Evolutionary conservation across 2,888 invertebrate species (phyloP), one percentile per base, ranked within the genome.

Genomic region (Xestobium rufovillosum): DNA sequence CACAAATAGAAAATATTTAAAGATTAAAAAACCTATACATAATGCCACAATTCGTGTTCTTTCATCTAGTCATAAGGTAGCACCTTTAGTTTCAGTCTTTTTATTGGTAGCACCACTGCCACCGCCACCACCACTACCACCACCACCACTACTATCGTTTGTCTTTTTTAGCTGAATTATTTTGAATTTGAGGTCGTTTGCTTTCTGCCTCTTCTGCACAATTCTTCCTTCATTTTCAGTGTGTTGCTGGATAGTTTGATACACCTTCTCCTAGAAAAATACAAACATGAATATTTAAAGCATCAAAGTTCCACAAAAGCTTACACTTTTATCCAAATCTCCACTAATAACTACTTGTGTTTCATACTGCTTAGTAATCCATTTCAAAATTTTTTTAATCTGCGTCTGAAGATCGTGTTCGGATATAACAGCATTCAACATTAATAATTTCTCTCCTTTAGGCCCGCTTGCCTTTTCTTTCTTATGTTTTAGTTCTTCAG

Each of bases 371-470:
- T 81, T 83, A n/a, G 65, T 63, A 4, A 82, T 51, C 68, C 82
- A 75, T 62, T 81, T 83, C 1, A 63, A 43, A 48, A 82, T 75
- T 56, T 79, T 80, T 41, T 75, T 79, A 0, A 78, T 60, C 41
- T 75, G 69, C 4, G 75, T 74, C 54, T 72, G 65, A 27, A 83
- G 68, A 63, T 84, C 83, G 62, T 82, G 73, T 27, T 76, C 72
- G 3, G 70, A 71, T 41, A 83, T 83, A 44, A 70, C 72, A 3
- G 73, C 64, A 11, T 75, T 73, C 12, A 83, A 60, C 16, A 76
- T 73, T 4, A 81, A 52, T 1, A 79, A 58, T 56, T 83, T 83
- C 50, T 77, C 76, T 0, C 77, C 72, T 60, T 77, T 82, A 10
- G 71, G 57, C 2, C 55, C 37, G 45, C 16, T 37, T n/a, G 39